Evolutionary conservation across 2,113 vertebrate genomes (phyloP), one percentile per base, ranked within the genome.

Genomic region (Fulmarus glacialis): DNA sequence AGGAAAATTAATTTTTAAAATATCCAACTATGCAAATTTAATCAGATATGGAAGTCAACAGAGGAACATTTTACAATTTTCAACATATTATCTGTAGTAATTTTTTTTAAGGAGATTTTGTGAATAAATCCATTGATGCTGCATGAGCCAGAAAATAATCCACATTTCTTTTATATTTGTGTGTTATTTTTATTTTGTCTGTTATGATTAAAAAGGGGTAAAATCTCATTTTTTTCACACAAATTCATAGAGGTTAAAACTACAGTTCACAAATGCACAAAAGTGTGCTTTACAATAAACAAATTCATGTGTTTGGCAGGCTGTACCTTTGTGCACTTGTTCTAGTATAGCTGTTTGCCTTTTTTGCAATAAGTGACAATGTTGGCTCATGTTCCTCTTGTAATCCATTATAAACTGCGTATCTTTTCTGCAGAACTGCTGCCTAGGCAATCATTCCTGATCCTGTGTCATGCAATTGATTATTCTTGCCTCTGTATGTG

Each of bases 371-470:
- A 29, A 93, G 17, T 82, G 70, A 75, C 59, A 86, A 56, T 3
- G 24, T 80, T 68, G 56, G 32, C 45, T 89, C 56, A 11, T 63
- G 29, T 86, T 96, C 67, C 47, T 66, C 67, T 67, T 89, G 83
- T 91, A 95, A 95, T 87, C 89, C 72, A 59, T 89, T 82, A 94
- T 47, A 78, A 96, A 94, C 15, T 84, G 55, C 64, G 9, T 86
- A 81, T 55, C 23, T 93, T 89, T 89, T 26, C 64, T 6, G 15
- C 22, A 67, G 60, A 89, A 86, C 56, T 91, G 64, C 60, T 87
- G 73, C 47, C 77, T 87, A 63, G 81, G 68, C 64, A 87, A 82
- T 87, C 59, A 63, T 79, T 97, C 64, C 77, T 87, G 84, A 79
- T 95, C 38, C 56, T 8, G 32, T 75, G 77, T 89, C 89, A 87